These are phyloP conservation scores for Aegithalos caudatus DNA, from an alignment of 2,113 vertebrate species.

Conservation along the genomic window DNA sequence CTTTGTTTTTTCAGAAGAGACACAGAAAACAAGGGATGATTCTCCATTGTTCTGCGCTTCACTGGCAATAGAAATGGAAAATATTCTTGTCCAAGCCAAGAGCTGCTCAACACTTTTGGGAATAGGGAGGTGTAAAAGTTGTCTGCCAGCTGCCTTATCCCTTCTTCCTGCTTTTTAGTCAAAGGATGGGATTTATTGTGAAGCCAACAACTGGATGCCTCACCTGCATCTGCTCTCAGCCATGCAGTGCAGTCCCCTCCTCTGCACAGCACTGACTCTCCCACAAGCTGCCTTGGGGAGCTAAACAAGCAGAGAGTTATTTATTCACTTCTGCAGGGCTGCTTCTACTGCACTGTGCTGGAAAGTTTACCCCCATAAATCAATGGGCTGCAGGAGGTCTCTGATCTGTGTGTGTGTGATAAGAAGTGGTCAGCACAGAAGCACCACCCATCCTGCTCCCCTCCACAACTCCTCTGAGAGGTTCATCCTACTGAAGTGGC, in stretches of 20 bases:
- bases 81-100: neutral
- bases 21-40: neutral
- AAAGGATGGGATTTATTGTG: neutral
- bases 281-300: neutral
- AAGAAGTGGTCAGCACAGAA: neutral
- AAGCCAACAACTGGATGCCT: neutral
- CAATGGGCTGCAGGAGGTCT: neutral
- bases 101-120: neutral
- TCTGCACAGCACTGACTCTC: accelerated
- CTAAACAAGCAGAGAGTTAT: neutral
- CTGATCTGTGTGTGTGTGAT: neutral
- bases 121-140: neutral
- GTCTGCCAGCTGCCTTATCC: neutral
- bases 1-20: neutral
- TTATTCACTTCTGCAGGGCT: neutral
- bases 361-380: neutral
- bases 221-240: neutral
- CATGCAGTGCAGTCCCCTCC: neutral
- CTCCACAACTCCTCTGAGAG: neutral
- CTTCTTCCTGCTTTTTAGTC: neutral
- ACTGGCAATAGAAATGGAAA: slow-evolving; percentile 25
- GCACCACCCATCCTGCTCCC: neutral
- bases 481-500: neutral
- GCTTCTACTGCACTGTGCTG: neutral
- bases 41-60: neutral